Percentiles rank a stretch among this genome's conserved stretches.
Conservation (phyloP, 2,113 vertebrate genomes). For the Nematolebias whitei region DNA sequence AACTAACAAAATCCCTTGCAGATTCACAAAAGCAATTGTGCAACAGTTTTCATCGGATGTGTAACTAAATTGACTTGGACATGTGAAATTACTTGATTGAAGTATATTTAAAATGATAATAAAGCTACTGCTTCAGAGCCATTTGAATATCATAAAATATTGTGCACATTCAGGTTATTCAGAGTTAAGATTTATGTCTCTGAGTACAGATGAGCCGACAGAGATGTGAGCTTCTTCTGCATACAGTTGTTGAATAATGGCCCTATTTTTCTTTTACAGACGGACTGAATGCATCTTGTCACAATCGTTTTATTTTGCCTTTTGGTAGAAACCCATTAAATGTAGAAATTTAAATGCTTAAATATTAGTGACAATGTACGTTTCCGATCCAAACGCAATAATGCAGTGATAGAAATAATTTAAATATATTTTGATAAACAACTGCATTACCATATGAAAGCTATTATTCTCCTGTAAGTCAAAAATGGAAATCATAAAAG, state of each 20-base stretch:
- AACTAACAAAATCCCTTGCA: background rate
- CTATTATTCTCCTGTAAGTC: conserved; percentile 43
- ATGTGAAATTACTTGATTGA: conserved; percentile 1
- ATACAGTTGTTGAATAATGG: background rate
- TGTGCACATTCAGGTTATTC: background rate
- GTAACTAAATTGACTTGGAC: conserved; percentile 17
- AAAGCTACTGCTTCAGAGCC: background rate
- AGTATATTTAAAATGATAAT: conserved; percentile 6
- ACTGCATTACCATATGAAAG: conserved; percentile 62
- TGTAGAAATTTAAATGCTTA: conserved; percentile 19
- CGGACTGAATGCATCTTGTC: conserved; percentile 15
- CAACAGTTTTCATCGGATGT: background rate
- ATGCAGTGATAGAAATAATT: conserved; percentile 10
- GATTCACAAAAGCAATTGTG: background rate
- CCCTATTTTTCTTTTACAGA: background rate
- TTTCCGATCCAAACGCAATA: conserved; percentile 38
- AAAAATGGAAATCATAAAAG: conserved; percentile 50
- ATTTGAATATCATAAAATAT: conserved; percentile 6
- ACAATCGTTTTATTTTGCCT: conserved; percentile 7
- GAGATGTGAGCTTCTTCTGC: conserved; percentile 4
- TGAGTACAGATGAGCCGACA: background rate
- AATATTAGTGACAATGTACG: conserved; percentile 24
- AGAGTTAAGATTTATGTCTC: conserved; percentile 4
- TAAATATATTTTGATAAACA: conserved; percentile 40
- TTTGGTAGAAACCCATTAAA: conserved; percentile 3